Evolutionary conservation across 2,113 vertebrate species (phyloP).

Genomic region (Pipra filicauda): DNA sequence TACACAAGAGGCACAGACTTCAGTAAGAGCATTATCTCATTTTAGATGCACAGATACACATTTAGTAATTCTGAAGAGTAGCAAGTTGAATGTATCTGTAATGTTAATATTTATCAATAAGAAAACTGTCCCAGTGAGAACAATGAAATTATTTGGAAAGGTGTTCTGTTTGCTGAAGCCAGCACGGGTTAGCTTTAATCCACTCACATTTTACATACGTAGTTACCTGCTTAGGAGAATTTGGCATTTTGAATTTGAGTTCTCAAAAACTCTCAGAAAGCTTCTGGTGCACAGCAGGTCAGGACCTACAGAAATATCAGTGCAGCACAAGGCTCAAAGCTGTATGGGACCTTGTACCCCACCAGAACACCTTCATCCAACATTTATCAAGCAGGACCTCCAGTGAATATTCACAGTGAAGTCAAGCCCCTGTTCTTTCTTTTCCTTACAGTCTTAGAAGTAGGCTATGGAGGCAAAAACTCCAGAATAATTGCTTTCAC

Average conservation of each 20-base stretch:
- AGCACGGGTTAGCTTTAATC: background rate
- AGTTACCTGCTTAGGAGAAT: background rate
- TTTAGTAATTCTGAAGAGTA: background rate
- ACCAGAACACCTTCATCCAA: background rate
- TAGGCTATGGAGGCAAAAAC: background rate
- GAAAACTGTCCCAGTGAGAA: background rate
- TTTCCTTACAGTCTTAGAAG: background rate
- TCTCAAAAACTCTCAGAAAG: background rate
- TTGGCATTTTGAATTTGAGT: background rate
- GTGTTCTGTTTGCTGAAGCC: background rate
- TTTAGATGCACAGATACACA: rapidly evolving
- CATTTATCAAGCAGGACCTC: background rate
- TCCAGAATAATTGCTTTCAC: background rate
- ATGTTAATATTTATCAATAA: background rate
- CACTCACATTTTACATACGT: background rate
- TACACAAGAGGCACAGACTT: rapidly evolving
- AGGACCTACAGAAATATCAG: background rate
- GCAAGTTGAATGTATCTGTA: background rate
- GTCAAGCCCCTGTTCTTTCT: background rate
- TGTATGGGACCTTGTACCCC: rapidly evolving
- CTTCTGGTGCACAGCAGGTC: background rate
- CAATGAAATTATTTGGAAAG: background rate
- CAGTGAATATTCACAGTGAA: background rate
- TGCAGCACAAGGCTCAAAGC: background rate
- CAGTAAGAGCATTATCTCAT: background rate